Conservation (phyloP, 2,888 invertebrate genomes). For the Eueremaeus valkanovi region DNA sequence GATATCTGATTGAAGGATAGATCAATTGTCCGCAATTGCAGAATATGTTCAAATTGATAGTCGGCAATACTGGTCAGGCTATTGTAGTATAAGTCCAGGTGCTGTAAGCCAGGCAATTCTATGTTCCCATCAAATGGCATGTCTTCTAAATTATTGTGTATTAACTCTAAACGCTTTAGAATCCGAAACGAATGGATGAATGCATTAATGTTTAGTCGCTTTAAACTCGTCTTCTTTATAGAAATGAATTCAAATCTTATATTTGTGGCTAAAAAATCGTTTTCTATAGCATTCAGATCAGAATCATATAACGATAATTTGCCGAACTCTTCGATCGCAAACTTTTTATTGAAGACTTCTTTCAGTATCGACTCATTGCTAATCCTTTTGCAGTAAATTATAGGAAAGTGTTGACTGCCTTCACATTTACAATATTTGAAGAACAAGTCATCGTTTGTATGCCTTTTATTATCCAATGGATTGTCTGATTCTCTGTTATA, state of each 20-base stretch:
- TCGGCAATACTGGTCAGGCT: constrained; percentile 43
- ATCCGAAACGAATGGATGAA: constrained; percentile 41
- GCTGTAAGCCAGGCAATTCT: constrained; percentile 42
- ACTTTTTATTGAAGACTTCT: background rate
- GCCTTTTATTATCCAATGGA: too few relatives aligned
- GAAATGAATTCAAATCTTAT: constrained; percentile 43
- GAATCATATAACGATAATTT: constrained; percentile 45
- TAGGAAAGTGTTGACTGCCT: background rate
- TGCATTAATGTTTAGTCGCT: constrained; percentile 36
- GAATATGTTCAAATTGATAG: constrained; percentile 42
- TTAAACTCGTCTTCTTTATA: constrained; percentile 42
- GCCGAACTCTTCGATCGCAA: constrained; percentile 30
- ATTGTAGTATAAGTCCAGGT: constrained; percentile 43
- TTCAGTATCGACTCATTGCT: background rate
- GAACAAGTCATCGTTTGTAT: background rate
- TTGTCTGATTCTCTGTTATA: too few relatives aligned
- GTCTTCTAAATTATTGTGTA: constrained; percentile 44
- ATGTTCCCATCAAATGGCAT: constrained; percentile 44
- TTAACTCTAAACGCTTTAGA: constrained; percentile 44
- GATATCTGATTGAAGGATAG: constrained; percentile 45
- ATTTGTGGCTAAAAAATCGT: constrained; percentile 33
- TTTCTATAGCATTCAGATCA: constrained; percentile 37
- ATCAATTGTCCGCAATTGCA: constrained; percentile 42
- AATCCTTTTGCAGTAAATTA: background rate
- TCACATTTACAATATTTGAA: background rate